Base-by-base conservation (phyloP, 2,113 vertebrate species). In the Dasyprocta punctata region DNA sequence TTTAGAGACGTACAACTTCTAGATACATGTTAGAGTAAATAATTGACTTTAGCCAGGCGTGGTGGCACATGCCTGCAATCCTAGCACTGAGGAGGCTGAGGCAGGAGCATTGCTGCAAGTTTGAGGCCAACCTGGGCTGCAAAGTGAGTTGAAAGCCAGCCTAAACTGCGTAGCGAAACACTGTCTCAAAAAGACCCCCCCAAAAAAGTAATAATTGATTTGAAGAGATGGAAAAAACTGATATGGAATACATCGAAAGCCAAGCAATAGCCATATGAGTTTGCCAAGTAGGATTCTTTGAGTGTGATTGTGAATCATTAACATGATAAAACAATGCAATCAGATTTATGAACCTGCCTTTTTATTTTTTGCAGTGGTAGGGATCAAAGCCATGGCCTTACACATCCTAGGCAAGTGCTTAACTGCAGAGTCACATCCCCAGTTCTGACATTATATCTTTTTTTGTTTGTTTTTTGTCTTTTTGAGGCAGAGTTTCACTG, bases 1-100 rank as follows among this genome's bases (percentile, higher is more conserved):
- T 82, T 92, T 89, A 82, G 85, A 96, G 85, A 71, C 36, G 16
- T 88, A 33, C 85, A 96, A 89, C 47, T 96, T 95, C 36, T 38
- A 73, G 38, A 92, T 26, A 41, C 17, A 1, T 84, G 30, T 87
- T 92, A 77, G 77, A 41, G 33, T 89, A 93, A 93, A 83, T 83
- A 65, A 81, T 75, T 93, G 38, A 56, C 19, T 56, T 56, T 56
- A 56, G 54, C 54, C 17, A 16, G 54, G 54, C 17, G 17, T 56
- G 54, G 4, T 56, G 54, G 54, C 54, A 56, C 54, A 56, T 17
- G 19, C 54, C 54, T 56, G 17, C 19, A 56, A 56, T 56, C 54
- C 54, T 56, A 56, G 17, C 17, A 56, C 54, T 56, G 16, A 56
- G 54, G 16, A 56, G 54, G 54, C 4, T 56, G 54, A 56, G 54